Base-by-base conservation (phyloP, 2,113 vertebrate genomes). In the Sardina pilchardus region DNA sequence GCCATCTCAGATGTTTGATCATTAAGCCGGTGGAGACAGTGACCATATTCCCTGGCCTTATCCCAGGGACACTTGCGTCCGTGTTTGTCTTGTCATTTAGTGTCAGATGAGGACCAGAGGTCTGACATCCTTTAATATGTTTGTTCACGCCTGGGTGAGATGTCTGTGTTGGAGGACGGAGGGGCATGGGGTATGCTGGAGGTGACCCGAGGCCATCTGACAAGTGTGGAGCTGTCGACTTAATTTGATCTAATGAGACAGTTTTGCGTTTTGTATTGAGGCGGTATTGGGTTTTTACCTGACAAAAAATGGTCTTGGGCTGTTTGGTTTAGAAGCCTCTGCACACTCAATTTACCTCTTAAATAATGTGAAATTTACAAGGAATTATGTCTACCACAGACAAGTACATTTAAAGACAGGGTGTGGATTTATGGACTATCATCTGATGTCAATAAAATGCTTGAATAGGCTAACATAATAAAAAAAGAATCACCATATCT, bases 211-310 rank as follows among this genome's bases (percentile, higher is more conserved):
- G 71, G 71, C 71, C 30, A 78, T 34, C 30, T 78, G 30, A 34
- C 14, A 39, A 36, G 10, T 12, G 6, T 78, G 12, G 10, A 78
- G 71, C 5, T 78, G 30, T 78, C 30, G 30, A 34, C 71, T 39
- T 78, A 78, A 78, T 78, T 78, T 36, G 34, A 78, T 78, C 71
- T 78, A 78, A 78, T 78, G 10, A 78, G 71, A 78, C 71, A 36
- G 71, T 36, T 78, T 78, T 78, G 12, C 14, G 26, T 34, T 34
- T 71, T 30, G 26, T 71, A 71, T 34, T 30, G 6, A 71, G n/a
- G 26, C n/a, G 8, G 26, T 12, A 30, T 71, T 26, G 2, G 21
- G 19, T 4, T 24, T 63, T 34, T 34, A 71, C 63, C 63, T 71
- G 12, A 1, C 9, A 71, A 9, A 30, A 30, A 24, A 24, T 34